phyloP scores from a whole-genome alignment of 2,797 vertebrate genomes.

The Adelosebastes latens region DNA sequence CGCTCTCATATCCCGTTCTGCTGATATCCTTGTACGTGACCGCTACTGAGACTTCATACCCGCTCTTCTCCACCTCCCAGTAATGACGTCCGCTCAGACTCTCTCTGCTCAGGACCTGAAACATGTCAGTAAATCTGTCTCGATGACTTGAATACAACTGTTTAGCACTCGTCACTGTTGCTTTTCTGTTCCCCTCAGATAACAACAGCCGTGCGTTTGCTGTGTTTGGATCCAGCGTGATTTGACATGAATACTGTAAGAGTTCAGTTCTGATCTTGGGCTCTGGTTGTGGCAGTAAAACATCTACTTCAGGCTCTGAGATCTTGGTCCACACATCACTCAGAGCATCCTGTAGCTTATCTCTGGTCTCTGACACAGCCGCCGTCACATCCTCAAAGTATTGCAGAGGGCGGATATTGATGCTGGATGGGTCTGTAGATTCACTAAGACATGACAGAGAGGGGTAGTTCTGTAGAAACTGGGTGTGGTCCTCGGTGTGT shows the following conservation, averaged over 20 bases:
- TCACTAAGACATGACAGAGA: too few species aligned
- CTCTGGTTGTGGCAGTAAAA: background rate
- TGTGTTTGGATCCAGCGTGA: slow-evolving; percentile 21
- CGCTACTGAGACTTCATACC: slow-evolving; percentile 1
- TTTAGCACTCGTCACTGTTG: background rate
- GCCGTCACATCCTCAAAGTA: too few species aligned
- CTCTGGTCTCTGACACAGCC: slow-evolving; percentile 2
- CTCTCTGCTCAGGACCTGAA: slow-evolving; percentile 10
- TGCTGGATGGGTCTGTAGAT: too few species aligned
- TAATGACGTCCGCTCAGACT: background rate
- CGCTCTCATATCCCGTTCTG: slow-evolving; percentile 16
- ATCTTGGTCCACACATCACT: background rate
- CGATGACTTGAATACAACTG: background rate
- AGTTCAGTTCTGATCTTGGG: too few species aligned
- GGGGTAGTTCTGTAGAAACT: too few species aligned
- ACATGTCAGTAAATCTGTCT: slow-evolving; percentile 36
- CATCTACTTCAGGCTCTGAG: background rate
- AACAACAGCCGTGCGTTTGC: background rate
- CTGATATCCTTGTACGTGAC: slow-evolving; percentile 28
- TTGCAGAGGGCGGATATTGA: too few species aligned
- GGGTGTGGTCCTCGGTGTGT: background rate
- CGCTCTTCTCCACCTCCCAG: background rate
- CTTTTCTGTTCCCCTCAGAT: slow-evolving; percentile 16
- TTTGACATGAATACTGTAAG: too few species aligned
- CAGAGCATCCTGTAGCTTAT: slow-evolving; percentile 4